Evolutionary conservation across 2,797 vertebrate genomes (phyloP), one percentile per base, ranked within the genome.

Genomic region (Lagocephalus sceleratus): DNA sequence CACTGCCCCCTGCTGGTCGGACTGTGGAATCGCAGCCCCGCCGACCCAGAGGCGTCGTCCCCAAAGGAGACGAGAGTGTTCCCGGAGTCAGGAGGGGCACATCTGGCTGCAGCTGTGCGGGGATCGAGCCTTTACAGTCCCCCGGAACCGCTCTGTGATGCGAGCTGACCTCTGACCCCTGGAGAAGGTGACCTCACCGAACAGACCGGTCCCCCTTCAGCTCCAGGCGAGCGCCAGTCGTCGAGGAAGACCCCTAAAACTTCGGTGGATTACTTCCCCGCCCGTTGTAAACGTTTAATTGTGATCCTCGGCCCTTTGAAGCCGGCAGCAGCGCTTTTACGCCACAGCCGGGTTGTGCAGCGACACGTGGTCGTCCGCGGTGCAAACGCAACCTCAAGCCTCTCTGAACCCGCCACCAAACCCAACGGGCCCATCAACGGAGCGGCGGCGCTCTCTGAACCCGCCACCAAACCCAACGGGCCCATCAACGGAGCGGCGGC

Each of bases 131-230:
- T 47, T 25, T n/a, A 20, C 25, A 25, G 22, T n/a, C 2, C 35
- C 62, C 46, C 45, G 2, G 45, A 47, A 44, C 60, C 74, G 65
- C 56, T 65, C 20, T 20, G 1, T 65, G 62, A 76, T 58, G 51
- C 3, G 51, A 55, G 21, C 41, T 64, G 20, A 71, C 79, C 67
- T 54, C 45, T 75, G 57, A 79, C 66, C 73, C 40, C 51, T 62
- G 74, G 48, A 79, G 78, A 66, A 51, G 46, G 45, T 60, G 2
- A 72, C 60, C 69, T 79, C 69, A 65, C 43, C 47, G 23, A 26
- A 5, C 45, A 46, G 0, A 42, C 49, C 44, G 35, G n/a, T 11
- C 11, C 11, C 51, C 15, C n/a, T 42, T n/a, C 17, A 42, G 41
- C 41, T 32, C 3, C 29, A 32, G 38, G 62, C 6, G 16, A 66